Evolutionary conservation across 2,888 invertebrate genomes (phyloP).

Genomic region (Lasioglossum marginatum): DNA sequence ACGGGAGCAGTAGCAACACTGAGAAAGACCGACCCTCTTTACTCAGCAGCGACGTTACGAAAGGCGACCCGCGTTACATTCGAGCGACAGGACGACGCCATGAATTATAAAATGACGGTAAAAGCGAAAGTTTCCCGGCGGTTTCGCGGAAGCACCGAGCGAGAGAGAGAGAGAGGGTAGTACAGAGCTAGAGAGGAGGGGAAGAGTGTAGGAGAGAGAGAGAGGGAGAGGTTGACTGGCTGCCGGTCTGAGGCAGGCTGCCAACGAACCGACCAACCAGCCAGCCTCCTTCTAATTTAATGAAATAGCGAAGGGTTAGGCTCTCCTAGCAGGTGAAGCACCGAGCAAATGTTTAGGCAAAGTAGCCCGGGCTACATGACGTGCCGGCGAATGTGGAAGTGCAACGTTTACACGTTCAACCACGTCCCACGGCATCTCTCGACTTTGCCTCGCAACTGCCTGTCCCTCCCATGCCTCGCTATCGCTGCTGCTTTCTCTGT

Average conservation of each 20-base stretch:
- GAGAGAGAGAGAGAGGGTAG: slow-evolving; percentile 3
- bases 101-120: slow-evolving; percentile 84
- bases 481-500: slow-evolving; percentile 2
- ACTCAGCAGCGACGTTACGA: slow-evolving; percentile 74
- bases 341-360: slow-evolving; percentile 81
- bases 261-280: slow-evolving; percentile 69
- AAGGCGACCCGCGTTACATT: slow-evolving; percentile 75
- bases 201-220: slow-evolving; percentile 1
- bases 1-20: slow-evolving; percentile 42
- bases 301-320: slow-evolving; percentile 83
- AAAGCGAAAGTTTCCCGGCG: slow-evolving; percentile 83
- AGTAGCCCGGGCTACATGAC: slow-evolving; percentile 68
- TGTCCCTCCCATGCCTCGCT: slow-evolving; percentile 17
- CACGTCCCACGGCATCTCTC: slow-evolving; percentile 43
- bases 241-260: slow-evolving; percentile 46
- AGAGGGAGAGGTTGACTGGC: slow-evolving; percentile 20
- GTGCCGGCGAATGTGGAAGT: slow-evolving; percentile 60
- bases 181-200: slow-evolving; percentile 3
- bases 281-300: slow-evolving; percentile 81
- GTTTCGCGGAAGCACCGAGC: slow-evolving; percentile 69
- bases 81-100: slow-evolving; percentile 79
- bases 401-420: slow-evolving; percentile 63
- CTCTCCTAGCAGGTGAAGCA: slow-evolving; percentile 77
- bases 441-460: slow-evolving; percentile 38
- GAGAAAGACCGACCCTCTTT: slow-evolving; percentile 73